Evolutionary conservation across 2,797 vertebrate species (phyloP), one percentile per base, ranked within the genome.

Genomic region (Naso thynnoides): DNA sequence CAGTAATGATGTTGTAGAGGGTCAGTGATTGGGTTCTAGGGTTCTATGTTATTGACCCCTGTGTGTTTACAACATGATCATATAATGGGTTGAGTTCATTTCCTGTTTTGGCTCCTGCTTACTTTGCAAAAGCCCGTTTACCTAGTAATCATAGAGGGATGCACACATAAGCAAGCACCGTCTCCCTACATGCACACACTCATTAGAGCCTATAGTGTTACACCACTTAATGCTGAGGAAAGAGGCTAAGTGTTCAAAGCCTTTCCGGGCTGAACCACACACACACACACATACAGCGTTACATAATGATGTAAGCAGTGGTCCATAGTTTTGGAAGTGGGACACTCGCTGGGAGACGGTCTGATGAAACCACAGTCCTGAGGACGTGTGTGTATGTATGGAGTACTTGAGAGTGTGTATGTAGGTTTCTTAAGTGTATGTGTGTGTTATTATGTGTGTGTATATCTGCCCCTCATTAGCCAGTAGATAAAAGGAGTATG

Each of bases 401-500:
- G 33, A 41, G 19, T 21, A n/a, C 45, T 71, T 60, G 36, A 67
- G 70, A 60, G 78, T 75, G 61, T 11, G 29, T 54, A 11, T 54
- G 52, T 54, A 33, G 27, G 27, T 13, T 50, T 48, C 42, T 33
- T 24, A 23, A 24, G 31, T 62, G 29, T 79, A 38, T 70, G 21
- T 73, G 33, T 31, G 4, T 53, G 23, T 70, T 4, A 70, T 13
- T 61, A 3, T 57, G 14, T 74, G 50, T 82, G 70, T 77, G 52
- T 84, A 2, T 84, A 64, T 85, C 76, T 90, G 88, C 79, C 91
- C 76, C 88, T 94, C 92, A 94, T 94, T 93, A 94, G 86, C 86
- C 77, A 76, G 82, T 70, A 93, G 91, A 93, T 94, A 92, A 94
- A 93, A 93, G 92, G 83, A 88, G 85, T 82, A 84, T 78, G 78